Percentiles rank a stretch among this genome's conserved stretches.
Evolutionary conservation across 2,888 invertebrate genomes (phyloP).

Genomic region (Netelia inedita): DNA sequence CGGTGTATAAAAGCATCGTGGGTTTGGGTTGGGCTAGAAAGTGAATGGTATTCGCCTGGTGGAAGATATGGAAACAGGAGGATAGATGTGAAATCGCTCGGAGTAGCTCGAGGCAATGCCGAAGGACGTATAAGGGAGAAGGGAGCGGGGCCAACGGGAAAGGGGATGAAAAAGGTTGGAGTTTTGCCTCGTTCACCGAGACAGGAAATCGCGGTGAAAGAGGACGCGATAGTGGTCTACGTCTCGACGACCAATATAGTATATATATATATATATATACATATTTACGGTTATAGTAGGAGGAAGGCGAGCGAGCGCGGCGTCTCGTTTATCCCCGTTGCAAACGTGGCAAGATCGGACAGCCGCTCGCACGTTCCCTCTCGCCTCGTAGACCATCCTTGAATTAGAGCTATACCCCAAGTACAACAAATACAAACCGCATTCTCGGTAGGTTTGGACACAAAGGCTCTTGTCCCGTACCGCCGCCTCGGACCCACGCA

Average conservation of each 20-base stretch:
- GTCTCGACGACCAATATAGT: neutral
- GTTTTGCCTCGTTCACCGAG: too few relatives aligned
- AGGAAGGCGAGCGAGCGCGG: neutral
- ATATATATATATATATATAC: neutral
- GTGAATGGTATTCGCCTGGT: too few relatives aligned
- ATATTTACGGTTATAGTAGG: neutral
- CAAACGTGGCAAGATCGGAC: slow-evolving; percentile 53
- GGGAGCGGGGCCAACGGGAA: too few relatives aligned
- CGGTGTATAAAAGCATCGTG: too few relatives aligned
- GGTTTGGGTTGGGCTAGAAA: too few relatives aligned
- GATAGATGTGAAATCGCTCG: too few relatives aligned
- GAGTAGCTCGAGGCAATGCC: too few relatives aligned
- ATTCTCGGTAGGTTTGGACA: slow-evolving; percentile 39
- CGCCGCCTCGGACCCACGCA: neutral
- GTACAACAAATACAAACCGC: slow-evolving; percentile 30
- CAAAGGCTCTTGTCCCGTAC: slow-evolving; percentile 42
- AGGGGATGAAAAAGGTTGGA: too few relatives aligned
- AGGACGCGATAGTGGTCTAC: neutral
- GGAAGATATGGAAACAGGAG: too few relatives aligned
- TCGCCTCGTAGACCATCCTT: slow-evolving; percentile 9
- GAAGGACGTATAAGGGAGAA: too few relatives aligned
- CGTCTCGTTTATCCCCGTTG: slow-evolving; percentile 52
- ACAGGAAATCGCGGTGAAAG: neutral
- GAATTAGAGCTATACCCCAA: slow-evolving; percentile 29
- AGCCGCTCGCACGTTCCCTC: neutral